Conservation (phyloP, 2,113 vertebrate species). For the Sylvicapra grimmia region DNA sequence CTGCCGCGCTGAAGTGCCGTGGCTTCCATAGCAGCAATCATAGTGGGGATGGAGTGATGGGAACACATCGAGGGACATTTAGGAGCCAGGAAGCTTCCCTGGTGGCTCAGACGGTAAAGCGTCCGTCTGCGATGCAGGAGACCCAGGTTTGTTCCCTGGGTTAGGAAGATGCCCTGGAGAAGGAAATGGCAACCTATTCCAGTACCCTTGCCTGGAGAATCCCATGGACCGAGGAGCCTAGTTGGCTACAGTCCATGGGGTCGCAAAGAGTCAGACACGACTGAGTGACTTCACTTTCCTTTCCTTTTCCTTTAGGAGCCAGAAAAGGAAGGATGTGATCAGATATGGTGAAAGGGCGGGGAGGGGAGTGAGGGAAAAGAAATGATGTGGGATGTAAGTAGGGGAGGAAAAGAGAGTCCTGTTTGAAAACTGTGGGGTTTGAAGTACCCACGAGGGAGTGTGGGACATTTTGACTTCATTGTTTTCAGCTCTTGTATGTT, state of each 20-base stretch:
- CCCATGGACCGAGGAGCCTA: background rate
- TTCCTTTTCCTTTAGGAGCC: background rate
- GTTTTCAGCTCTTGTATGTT: background rate
- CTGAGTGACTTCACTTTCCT: background rate
- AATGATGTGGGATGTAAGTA: background rate
- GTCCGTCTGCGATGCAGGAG: rapidly evolving
- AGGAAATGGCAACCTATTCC: background rate
- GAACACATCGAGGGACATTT: background rate
- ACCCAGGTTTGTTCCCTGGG: background rate
- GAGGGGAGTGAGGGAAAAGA: background rate
- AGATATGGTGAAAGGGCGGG: too few relatives aligned
- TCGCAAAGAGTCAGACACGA: rapidly evolving
- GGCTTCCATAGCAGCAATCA: too few relatives aligned
- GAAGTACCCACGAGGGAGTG: background rate
- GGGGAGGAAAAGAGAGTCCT: background rate
- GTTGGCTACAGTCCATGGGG: background rate
- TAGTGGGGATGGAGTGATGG: background rate
- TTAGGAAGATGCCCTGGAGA: background rate
- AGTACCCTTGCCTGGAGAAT: background rate
- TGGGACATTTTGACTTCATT: background rate
- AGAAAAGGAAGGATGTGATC: background rate
- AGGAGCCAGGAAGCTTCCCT: background rate
- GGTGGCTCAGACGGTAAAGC: background rate
- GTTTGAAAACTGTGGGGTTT: background rate
- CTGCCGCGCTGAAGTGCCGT: too few relatives aligned